A percentile compares a stretch with the other conserved stretches of the same genome.
Conservation (phyloP, 1,140 invertebrate species). For the Ips nitidus region DNA sequence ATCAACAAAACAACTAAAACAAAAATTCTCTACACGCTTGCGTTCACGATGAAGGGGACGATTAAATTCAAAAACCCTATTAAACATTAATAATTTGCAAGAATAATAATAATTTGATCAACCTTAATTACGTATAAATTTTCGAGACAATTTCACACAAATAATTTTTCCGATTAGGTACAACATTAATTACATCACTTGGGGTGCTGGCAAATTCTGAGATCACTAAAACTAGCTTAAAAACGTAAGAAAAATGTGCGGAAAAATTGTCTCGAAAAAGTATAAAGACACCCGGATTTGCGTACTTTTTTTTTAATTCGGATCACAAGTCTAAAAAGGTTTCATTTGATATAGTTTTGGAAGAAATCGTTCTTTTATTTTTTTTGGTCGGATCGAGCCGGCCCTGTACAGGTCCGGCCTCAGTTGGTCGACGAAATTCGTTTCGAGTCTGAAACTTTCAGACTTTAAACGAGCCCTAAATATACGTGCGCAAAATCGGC, state of each 20-base stretch:
- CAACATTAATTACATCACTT: no score
- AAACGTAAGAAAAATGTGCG: not conserved
- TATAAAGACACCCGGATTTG: constrained; percentile 21
- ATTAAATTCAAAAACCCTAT: constrained; percentile 32
- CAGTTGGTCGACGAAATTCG: constrained; percentile 23
- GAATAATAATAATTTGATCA: constrained; percentile 26
- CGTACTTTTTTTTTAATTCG: constrained; percentile 25
- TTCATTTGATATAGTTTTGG: constrained; percentile 33
- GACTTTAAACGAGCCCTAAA: constrained; percentile 9
- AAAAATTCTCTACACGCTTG: not conserved
- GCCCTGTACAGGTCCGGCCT: not conserved
- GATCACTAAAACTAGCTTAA: no score
- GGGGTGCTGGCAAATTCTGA: no score
- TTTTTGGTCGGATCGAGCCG: constrained; percentile 25
- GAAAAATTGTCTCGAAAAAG: constrained; percentile 15
- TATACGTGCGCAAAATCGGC: constrained; percentile 22
- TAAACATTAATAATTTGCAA: constrained; percentile 27
- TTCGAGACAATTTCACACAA: constrained; percentile 8
- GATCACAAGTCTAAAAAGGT: constrained; percentile 35
- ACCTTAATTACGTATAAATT: constrained; percentile 23
- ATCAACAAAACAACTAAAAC: constrained; percentile 6
- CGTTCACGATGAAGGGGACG: constrained; percentile 4
- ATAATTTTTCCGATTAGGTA: not conserved
- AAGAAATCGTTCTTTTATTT: constrained; percentile 23
- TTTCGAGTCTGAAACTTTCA: constrained; percentile 20